Evolutionary conservation across 2,113 vertebrate species (phyloP).

Genomic region (Herpailurus yagouaroundi): DNA sequence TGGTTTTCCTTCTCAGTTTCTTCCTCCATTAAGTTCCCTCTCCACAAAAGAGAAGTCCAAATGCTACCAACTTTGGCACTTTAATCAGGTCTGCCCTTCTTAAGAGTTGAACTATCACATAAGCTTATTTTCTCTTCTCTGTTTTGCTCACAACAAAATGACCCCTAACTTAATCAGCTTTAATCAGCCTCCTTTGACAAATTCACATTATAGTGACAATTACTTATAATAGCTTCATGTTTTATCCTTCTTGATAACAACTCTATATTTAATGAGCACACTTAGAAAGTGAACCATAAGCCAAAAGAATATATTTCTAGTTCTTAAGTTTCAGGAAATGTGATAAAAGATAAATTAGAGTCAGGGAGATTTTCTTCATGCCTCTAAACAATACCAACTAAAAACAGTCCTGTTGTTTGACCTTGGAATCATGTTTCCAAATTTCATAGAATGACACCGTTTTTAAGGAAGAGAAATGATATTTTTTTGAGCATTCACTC

Average conservation of each 20-base stretch:
- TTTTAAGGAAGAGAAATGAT: background rate
- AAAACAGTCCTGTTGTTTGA: background rate
- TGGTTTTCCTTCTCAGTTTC: background rate
- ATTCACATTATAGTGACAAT: slow-evolving; percentile 21
- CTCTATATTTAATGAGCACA: background rate
- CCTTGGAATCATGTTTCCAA: background rate
- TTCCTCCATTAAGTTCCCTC: background rate
- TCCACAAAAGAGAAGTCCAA: background rate
- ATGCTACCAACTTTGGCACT: background rate
- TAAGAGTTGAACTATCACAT: background rate
- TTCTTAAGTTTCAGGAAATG: slow-evolving; percentile 31
- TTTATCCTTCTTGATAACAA: slow-evolving; percentile 13
- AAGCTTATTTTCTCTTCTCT: background rate
- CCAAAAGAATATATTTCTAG: slow-evolving; percentile 23
- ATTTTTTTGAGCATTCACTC: background rate
- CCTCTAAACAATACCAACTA: slow-evolving; percentile 8
- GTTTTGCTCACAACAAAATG: slow-evolving; percentile 12
- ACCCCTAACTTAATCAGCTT: background rate
- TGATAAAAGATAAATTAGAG: slow-evolving; percentile 40
- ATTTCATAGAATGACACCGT: background rate
- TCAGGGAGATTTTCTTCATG: slow-evolving; percentile 19
- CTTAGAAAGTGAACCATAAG: background rate
- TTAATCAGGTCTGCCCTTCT: background rate
- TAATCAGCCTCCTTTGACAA: slow-evolving; percentile 31
- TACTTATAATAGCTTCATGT: background rate